These are phyloP conservation scores for Nestor notabilis DNA, from an alignment of 2,113 vertebrate genomes.

Conservation along the genomic window DNA sequence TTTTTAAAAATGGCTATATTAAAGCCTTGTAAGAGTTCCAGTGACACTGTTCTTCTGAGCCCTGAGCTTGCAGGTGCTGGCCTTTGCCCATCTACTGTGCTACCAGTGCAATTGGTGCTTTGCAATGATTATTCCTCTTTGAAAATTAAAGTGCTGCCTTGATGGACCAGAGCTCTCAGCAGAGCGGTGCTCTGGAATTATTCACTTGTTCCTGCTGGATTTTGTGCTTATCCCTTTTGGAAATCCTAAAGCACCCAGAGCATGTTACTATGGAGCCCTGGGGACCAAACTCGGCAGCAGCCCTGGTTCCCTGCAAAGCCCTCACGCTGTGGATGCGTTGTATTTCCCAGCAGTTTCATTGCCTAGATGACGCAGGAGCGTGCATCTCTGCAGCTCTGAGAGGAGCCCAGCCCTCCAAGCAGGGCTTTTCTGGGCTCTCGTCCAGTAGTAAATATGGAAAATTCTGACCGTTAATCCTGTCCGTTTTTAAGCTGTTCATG, in stretches of 20 bases:
- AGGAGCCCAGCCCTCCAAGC: neutral
- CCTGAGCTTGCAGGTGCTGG: neutral
- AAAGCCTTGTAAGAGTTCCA: neutral
- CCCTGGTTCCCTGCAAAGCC: neutral
- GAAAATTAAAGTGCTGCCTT: neutral
- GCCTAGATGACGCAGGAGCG: neutral
- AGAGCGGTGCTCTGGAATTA: accelerated
- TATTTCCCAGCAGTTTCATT: neutral
- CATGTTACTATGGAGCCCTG: accelerated
- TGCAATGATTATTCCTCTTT: neutral
- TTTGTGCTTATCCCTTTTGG: neutral
- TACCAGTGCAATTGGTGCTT: neutral
- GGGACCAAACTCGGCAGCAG: neutral
- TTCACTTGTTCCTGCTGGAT: neutral
- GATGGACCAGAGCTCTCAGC: neutral
- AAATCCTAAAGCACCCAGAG: neutral
- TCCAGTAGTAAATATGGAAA: constrained; percentile 23
- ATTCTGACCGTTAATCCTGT: neutral
- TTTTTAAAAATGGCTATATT: neutral
- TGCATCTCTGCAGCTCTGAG: neutral
- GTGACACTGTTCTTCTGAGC: neutral
- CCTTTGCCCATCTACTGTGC: neutral
- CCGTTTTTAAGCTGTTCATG: accelerated
- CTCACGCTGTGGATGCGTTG: accelerated
- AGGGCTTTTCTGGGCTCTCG: neutral